Percentiles rank a stretch among this genome's conserved stretches.
These are phyloP conservation scores for Enoplosus armatus DNA, from an alignment of 2,797 vertebrate species.

Conservation along the genomic window DNA sequence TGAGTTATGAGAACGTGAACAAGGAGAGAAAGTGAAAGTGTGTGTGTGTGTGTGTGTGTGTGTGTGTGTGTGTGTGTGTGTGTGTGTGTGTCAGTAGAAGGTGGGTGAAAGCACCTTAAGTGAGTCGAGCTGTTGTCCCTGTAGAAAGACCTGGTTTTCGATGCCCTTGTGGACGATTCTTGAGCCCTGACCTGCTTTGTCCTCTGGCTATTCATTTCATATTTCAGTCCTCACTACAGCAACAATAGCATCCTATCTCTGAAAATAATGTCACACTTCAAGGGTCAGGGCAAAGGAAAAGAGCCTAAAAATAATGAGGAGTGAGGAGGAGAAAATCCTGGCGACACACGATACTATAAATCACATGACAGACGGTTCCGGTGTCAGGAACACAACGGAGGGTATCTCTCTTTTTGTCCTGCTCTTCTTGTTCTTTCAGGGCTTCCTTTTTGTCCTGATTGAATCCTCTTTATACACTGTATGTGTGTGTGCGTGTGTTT, in stretches of 20 bases:
- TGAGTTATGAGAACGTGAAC: conserved; percentile 46
- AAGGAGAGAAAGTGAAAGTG: conserved; percentile 31
- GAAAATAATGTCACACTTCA: conserved; percentile 43
- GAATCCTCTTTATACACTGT: conserved; percentile 42
- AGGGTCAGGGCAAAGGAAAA: conserved; percentile 40
- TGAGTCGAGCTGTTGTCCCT: conserved; percentile 22
- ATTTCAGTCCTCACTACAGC: conserved; percentile 19
- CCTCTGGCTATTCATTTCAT: conserved; percentile 24
- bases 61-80: conserved; percentile 15
- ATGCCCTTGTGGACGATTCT: conserved; percentile 14
- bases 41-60: conserved; percentile 1
- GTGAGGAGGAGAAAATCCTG: conserved; percentile 34
- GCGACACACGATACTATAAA: conserved; percentile 37
- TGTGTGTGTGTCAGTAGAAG: not conserved
- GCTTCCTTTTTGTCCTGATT: conserved; percentile 38
- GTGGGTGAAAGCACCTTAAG: conserved; percentile 22
- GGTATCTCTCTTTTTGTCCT: conserved; percentile 17
- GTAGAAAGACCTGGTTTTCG: conserved; percentile 13
- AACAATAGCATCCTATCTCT: conserved; percentile 34
- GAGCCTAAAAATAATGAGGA: conserved; percentile 29
- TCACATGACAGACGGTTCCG: conserved; percentile 31
- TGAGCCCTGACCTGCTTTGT: conserved; percentile 47
- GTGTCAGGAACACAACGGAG: conserved; percentile 20
- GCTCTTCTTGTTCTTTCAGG: conserved; percentile 12
- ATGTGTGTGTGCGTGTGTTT: conserved; percentile 21